Percentiles rank a stretch among this genome's conserved stretches.
These are phyloP conservation scores for Stegana nigrithorax DNA, from an alignment of 2,888 invertebrate genomes.

Conservation along the genomic window DNA sequence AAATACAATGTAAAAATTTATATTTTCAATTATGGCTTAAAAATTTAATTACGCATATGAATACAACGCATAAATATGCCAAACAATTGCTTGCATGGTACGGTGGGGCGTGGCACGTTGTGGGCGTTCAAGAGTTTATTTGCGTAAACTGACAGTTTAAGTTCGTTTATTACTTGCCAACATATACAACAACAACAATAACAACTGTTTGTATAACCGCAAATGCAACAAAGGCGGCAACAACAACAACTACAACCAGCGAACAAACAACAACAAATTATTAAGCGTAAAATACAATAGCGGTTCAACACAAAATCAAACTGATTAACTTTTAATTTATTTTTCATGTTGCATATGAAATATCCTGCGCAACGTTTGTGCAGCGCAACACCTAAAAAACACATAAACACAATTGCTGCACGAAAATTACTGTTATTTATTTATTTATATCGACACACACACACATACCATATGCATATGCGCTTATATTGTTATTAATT, in stretches of 20 bases:
- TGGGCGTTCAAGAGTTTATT: conserved; percentile 5
- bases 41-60: neutral
- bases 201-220: conserved; percentile 12
- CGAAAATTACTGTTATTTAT: neutral
- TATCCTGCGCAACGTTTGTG: neutral
- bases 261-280: neutral
- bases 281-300: conserved; percentile 17
- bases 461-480: neutral
- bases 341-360: conserved; percentile 7
- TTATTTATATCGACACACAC: neutral
- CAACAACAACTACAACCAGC: neutral
- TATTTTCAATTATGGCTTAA: neutral
- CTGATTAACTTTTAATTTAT: conserved; percentile 24
- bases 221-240: conserved; percentile 3
- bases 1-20: neutral
- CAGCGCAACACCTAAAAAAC: neutral
- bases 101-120: neutral
- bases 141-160: conserved; percentile 13
- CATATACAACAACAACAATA: neutral
- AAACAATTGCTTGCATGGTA: neutral
- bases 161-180: conserved; percentile 17
- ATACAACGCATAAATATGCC: neutral
- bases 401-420: neutral
- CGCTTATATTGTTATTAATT: conserved; percentile 12
- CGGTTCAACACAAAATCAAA: conserved; percentile 20